phyloP scores from a whole-genome alignment of 2,113 vertebrate genomes.

The Microcebus ravelobensis region DNA sequence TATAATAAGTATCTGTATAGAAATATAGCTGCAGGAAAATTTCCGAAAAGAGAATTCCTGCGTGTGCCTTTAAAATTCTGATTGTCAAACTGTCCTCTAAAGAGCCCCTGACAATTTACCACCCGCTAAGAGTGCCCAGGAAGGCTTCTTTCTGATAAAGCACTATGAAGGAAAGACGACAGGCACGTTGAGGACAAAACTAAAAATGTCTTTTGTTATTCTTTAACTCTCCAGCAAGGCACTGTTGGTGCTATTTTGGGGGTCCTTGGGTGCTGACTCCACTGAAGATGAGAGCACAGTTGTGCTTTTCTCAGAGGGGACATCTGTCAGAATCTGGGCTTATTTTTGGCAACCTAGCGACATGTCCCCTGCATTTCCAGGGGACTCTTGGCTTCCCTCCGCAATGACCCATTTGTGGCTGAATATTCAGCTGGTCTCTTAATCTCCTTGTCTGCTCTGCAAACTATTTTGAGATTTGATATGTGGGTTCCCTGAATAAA shows the following conservation, averaged over 20 bases:
- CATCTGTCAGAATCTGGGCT: conserved; percentile 4
- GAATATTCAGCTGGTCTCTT: conserved; percentile 9
- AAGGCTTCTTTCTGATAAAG: not conserved
- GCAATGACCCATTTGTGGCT: conserved; percentile 42
- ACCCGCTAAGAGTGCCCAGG: not conserved
- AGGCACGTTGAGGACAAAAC: not conserved
- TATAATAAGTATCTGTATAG: not conserved
- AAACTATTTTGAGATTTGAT: not conserved
- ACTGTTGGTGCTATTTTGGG: not conserved
- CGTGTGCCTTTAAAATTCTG: not conserved
- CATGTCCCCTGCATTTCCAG: not conserved
- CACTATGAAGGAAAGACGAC: not conserved
- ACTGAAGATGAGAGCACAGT: not conserved
- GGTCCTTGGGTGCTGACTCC: not conserved
- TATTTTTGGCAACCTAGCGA: conserved; percentile 33
- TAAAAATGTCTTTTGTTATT: not conserved
- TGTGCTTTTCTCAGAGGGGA: conserved; percentile 16
- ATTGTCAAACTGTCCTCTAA: not conserved
- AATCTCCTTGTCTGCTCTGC: not conserved
- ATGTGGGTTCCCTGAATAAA: not conserved
- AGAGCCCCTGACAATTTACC: not conserved
- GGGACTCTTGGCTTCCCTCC: conserved; percentile 44
- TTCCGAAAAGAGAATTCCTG: not conserved
- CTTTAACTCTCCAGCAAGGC: not conserved
- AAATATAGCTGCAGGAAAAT: not conserved